These are phyloP conservation scores for Conus canariensis DNA, from an alignment of 2,888 invertebrate species.

Conservation along the genomic window DNA sequence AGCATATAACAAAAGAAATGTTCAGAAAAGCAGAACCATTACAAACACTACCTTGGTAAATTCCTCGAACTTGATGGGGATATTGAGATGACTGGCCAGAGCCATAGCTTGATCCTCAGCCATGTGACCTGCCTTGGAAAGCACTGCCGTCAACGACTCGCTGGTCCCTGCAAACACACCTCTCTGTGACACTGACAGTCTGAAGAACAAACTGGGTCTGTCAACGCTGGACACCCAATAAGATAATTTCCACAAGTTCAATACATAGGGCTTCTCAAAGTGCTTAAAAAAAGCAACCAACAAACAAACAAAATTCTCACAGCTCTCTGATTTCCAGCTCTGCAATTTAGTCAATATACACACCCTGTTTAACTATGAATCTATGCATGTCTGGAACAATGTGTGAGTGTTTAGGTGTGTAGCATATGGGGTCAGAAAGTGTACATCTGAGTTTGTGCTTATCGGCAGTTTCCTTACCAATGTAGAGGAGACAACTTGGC, in stretches of 20 bases:
- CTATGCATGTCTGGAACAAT: not conserved
- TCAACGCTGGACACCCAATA: not conserved
- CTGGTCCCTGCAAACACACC: constrained; percentile 8
- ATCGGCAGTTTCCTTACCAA: too few species aligned
- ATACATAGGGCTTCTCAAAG: too few species aligned
- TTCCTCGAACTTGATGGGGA: constrained; percentile 68
- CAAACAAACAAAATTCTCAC: too few species aligned
- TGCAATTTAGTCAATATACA: too few species aligned
- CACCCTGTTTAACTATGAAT: not conserved
- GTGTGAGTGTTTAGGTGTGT: too few species aligned
- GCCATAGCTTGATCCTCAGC: constrained; percentile 60
- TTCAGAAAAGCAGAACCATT: too few species aligned
- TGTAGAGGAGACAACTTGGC: too few species aligned
- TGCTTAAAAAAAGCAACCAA: too few species aligned
- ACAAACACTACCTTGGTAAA: constrained; percentile 58
- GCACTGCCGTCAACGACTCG: constrained; percentile 25
- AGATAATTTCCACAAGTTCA: not conserved
- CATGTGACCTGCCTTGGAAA: constrained; percentile 45
- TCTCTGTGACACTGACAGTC: not conserved
- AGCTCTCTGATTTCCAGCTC: too few species aligned
- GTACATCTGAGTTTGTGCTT: too few species aligned
- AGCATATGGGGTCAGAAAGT: too few species aligned
- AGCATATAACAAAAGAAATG: too few species aligned
- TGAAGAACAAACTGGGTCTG: not conserved
- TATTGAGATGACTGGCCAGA: constrained; percentile 57